Evolutionary conservation across 2,113 vertebrate genomes (phyloP).

Genomic region (Petroica traversi): DNA sequence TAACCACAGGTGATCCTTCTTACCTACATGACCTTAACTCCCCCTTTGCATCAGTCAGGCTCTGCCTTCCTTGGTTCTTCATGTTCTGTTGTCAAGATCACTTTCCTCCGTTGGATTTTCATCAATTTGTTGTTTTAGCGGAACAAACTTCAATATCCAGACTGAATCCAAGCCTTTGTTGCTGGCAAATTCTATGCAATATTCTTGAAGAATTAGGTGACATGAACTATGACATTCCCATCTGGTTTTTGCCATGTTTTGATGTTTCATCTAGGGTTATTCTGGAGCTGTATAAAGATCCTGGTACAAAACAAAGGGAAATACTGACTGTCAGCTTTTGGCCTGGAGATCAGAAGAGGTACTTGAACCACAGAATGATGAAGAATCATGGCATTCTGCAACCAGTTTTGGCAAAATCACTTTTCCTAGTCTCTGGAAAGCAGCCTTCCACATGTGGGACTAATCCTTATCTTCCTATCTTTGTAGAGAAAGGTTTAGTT

Average conservation of each 20-base stretch:
- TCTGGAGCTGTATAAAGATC: conserved; percentile 17
- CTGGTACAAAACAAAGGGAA: not conserved
- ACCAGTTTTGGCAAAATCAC: conserved; percentile 5
- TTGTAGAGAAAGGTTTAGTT: not conserved
- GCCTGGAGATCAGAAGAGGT: conserved; percentile 34
- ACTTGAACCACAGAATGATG: conserved; percentile 1
- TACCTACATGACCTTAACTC: not conserved
- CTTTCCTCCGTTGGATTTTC: not conserved
- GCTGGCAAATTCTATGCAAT: not conserved
- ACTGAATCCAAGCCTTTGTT: not conserved
- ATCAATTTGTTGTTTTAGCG: not conserved
- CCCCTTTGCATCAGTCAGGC: not conserved
- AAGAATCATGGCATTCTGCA: conserved; percentile 2
- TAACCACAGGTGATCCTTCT: not conserved
- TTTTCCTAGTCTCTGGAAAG: conserved; percentile 10
- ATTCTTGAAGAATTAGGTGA: conserved; percentile 20
- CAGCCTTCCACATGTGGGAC: conserved; percentile 24
- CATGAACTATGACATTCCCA: not conserved
- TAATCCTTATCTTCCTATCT: conserved; percentile 6
- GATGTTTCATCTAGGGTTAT: not conserved
- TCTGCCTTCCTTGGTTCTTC: not conserved
- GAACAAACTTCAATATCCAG: not conserved
- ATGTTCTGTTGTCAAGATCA: not conserved
- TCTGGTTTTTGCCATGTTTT: not conserved
- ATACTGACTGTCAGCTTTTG: not conserved